A percentile compares a stretch with the other conserved stretches of the same genome.
These are phyloP conservation scores for Cantharis lateralis DNA, from an alignment of 2,888 invertebrate genomes.

Conservation along the genomic window DNA sequence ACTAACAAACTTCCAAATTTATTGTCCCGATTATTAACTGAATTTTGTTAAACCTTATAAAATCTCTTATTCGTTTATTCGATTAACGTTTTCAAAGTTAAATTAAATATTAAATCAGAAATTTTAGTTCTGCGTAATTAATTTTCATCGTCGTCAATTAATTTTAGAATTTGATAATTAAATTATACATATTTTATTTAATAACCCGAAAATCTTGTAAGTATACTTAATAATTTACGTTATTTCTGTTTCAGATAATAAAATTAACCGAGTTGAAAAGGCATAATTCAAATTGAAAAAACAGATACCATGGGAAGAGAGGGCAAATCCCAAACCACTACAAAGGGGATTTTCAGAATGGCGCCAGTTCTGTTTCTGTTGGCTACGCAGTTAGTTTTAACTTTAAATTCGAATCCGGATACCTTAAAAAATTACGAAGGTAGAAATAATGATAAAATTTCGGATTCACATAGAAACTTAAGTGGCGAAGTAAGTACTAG, in stretches of 20 bases:
- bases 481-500: neutral
- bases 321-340: neutral
- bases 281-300: neutral
- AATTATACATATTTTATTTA: neutral
- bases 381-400: slow-evolving; percentile 27
- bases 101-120: neutral
- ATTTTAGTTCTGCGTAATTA: neutral
- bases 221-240: neutral
- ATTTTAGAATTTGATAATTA: neutral
- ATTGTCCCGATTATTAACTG: too few relatives aligned
- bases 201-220: neutral
- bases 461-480: neutral
- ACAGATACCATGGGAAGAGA: neutral
- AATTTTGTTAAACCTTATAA: too few relatives aligned
- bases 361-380: slow-evolving; percentile 27
- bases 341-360: slow-evolving; percentile 3
- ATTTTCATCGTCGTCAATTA: neutral
- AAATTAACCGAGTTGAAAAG: neutral
- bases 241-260: neutral
- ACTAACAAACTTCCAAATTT: too few relatives aligned
- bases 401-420: slow-evolving; percentile 27
- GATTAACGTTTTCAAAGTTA: too few relatives aligned
- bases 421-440: slow-evolving; percentile 9
- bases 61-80: too few relatives aligned
- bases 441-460: neutral